Conservation (phyloP, 2,113 vertebrate species). For the Pterocles gutturalis region DNA sequence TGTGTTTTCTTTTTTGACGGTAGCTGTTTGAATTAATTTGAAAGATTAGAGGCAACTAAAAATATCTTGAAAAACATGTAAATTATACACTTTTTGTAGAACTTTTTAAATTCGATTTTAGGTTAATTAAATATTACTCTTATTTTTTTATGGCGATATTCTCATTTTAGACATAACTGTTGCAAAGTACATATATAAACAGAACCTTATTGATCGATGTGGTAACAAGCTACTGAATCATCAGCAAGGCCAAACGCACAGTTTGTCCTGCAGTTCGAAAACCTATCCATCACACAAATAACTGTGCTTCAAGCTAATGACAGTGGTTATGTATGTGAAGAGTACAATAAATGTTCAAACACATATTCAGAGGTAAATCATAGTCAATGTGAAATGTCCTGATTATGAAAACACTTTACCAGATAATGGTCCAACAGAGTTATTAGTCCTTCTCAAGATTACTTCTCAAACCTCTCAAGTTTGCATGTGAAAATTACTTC, state of each 20-base stretch:
- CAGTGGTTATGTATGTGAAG: not conserved
- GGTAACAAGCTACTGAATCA: not conserved
- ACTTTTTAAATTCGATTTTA: not conserved
- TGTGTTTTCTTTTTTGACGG: not conserved
- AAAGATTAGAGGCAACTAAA: not conserved
- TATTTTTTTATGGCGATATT: not conserved
- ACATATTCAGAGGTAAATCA: not conserved
- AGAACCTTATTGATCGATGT: not conserved
- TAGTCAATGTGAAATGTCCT: not conserved
- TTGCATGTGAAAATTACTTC: not conserved
- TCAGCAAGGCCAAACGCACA: not conserved
- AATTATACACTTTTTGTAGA: not conserved
- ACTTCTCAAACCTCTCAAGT: not conserved
- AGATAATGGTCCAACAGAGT: not conserved
- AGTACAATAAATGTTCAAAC: not conserved
- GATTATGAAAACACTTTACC: not conserved
- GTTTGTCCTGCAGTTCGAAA: not conserved
- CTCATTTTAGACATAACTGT: not conserved
- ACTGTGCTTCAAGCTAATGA: not conserved
- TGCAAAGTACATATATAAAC: not conserved
- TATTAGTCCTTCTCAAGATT: not conserved
- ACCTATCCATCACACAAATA: not conserved
- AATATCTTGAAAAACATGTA: not conserved
- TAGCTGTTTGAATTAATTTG: not conserved
- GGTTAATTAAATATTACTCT: not conserved